Evolutionary conservation across 2,113 vertebrate genomes (phyloP).

Genomic region (Rhodinocichla rosea): DNA sequence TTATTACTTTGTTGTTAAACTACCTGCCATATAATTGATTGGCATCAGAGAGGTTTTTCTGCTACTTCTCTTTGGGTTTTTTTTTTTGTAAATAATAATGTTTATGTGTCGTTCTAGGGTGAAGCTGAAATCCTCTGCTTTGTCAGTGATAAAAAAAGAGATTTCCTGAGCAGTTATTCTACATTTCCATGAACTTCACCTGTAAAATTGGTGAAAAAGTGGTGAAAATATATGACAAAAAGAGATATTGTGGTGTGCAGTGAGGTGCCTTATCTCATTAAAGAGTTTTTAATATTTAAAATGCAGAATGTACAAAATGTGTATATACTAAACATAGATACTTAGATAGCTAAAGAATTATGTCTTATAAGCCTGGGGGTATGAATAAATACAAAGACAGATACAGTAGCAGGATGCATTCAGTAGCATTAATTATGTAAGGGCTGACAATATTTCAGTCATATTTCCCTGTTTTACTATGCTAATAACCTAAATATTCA

Average conservation of each 20-base stretch:
- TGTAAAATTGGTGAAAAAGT: neutral
- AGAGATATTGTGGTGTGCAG: neutral
- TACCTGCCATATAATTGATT: neutral
- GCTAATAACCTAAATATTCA: neutral
- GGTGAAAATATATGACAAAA: neutral
- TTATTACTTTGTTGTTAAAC: constrained; percentile 13
- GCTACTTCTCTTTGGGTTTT: neutral
- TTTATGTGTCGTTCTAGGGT: neutral
- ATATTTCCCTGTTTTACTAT: neutral
- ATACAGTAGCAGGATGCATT: neutral
- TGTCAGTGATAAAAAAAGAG: neutral
- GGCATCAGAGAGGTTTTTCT: neutral
- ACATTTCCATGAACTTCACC: neutral
- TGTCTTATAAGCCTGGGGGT: neutral
- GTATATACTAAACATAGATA: neutral
- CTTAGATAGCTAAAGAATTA: neutral
- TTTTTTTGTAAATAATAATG: neutral
- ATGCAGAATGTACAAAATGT: neutral
- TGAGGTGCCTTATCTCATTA: neutral
- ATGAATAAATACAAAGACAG: neutral
- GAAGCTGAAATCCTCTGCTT: neutral
- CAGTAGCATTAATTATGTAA: neutral
- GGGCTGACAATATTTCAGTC: neutral
- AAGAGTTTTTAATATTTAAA: neutral
- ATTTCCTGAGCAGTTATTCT: neutral